A percentile compares a stretch with the other conserved stretches of the same genome.
These are phyloP conservation scores for Cerastoderma edule DNA, from an alignment of 2,888 invertebrate genomes.

Conservation along the genomic window DNA sequence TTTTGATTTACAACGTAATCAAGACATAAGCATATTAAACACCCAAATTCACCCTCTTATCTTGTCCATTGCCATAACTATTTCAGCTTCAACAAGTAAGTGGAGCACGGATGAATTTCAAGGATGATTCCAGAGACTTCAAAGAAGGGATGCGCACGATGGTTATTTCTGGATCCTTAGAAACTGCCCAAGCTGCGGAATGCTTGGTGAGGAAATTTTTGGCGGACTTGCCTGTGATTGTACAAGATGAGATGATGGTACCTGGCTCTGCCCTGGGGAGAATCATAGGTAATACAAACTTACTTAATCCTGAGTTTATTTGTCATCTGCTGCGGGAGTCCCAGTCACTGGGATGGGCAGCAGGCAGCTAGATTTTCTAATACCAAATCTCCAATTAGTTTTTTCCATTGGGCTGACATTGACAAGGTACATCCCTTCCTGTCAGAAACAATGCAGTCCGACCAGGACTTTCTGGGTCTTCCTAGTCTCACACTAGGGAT, in stretches of 20 bases:
- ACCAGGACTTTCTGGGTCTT: no score
- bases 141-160: conserved; percentile 86
- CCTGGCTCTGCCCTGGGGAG: conserved; percentile 1
- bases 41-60: not conserved
- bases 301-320: not conserved
- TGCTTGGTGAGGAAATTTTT: conserved; percentile 88
- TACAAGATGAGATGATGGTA: conserved; percentile 88
- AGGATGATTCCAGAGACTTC: conserved; percentile 82
- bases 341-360: not conserved
- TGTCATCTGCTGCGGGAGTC: not conserved
- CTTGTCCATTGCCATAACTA: not conserved
- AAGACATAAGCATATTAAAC: not conserved
- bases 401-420: not conserved
- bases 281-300: conserved; percentile 2
- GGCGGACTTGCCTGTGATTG: conserved; percentile 88
- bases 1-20: not conserved
- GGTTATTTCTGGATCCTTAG: conserved; percentile 88
- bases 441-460: not conserved
- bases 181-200: conserved; percentile 90
- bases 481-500: no score
- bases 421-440: not conserved
- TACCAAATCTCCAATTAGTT: not conserved
- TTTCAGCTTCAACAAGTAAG: conserved; percentile 88
- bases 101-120: conserved; percentile 87
- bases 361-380: not conserved